Evolutionary conservation across 2,113 vertebrate genomes (phyloP).

Genomic region (Gallinago undulata): DNA sequence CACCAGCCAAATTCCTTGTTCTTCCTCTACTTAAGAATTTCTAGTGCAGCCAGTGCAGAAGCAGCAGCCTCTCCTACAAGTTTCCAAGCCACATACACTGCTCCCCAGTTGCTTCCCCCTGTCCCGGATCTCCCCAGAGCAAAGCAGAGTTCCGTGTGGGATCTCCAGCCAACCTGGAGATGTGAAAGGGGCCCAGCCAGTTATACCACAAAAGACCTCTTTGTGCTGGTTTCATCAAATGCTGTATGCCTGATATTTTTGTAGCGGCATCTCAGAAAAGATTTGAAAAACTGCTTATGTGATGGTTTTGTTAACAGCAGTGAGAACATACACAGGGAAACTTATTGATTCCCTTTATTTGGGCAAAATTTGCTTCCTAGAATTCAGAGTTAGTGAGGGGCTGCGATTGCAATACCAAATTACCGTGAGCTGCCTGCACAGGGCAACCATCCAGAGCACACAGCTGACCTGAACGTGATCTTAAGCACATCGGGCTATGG

Average conservation of each 20-base stretch:
- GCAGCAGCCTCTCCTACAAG: background rate
- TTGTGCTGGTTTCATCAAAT: background rate
- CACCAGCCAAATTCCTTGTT: background rate
- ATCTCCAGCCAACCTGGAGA: background rate
- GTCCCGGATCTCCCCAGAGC: background rate
- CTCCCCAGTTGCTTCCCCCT: background rate
- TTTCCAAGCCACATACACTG: fast-evolving
- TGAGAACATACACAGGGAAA: slow-evolving; percentile 12
- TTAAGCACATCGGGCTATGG: background rate
- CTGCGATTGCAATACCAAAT: background rate
- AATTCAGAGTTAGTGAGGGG: background rate
- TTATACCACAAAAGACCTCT: background rate
- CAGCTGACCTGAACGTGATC: background rate
- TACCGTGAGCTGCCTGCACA: fast-evolving
- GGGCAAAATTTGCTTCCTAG: slow-evolving; percentile 24
- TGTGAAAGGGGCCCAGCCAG: background rate
- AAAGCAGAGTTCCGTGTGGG: background rate
- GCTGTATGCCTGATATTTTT: background rate
- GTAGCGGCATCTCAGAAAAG: background rate
- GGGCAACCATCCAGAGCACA: background rate
- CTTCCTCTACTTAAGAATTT: background rate
- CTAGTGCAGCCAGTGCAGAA: background rate
- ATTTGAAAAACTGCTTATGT: slow-evolving; percentile 39
- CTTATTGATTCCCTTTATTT: slow-evolving; percentile 42
- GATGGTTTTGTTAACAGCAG: slow-evolving; percentile 43